phyloP scores from a whole-genome alignment of 2,113 vertebrate genomes.

The Pseudolaguvia tuberculata region DNA sequence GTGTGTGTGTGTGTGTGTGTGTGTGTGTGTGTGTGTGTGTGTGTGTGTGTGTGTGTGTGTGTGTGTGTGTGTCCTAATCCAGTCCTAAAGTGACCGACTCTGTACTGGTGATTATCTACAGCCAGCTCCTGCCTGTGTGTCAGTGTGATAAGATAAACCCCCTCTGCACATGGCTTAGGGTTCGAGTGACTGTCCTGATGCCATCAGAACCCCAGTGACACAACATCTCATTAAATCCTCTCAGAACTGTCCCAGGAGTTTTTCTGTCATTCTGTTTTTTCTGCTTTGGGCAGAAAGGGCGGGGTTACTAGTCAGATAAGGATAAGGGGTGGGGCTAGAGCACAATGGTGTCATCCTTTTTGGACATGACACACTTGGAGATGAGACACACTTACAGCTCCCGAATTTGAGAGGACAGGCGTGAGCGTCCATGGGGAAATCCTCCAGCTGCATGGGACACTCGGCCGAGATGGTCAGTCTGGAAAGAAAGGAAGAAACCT shows the following conservation, averaged over 20 bases:
- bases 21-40: neutral
- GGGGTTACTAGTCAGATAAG: no score
- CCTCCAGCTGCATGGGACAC: slow-evolving; percentile 97
- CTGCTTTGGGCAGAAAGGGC: no score
- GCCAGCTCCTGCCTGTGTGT: slow-evolving; percentile 29
- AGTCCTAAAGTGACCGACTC: slow-evolving; percentile 36
- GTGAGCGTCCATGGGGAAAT: slow-evolving; percentile 96
- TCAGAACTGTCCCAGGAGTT: no score
- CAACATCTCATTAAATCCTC: no score
- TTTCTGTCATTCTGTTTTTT: no score
- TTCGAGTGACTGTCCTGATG: neutral
- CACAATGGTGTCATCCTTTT: no score
- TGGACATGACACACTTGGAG: no score
- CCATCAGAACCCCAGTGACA: neutral
- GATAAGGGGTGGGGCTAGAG: no score
- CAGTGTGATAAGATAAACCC: slow-evolving; percentile 33
- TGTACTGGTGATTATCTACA: slow-evolving; percentile 48
- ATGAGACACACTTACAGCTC: slow-evolving; percentile 84
- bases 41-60: slow-evolving; percentile 14
- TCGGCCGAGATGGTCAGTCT: slow-evolving; percentile 95
- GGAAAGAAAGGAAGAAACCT: slow-evolving; percentile 43
- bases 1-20: no score
- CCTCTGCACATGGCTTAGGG: neutral
- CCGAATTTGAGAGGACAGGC: slow-evolving; percentile 97
- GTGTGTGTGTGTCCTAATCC: slow-evolving; percentile 31